Evolutionary conservation across 1,140 invertebrate genomes (phyloP).

Genomic region (Drosophila prosaltans): DNA sequence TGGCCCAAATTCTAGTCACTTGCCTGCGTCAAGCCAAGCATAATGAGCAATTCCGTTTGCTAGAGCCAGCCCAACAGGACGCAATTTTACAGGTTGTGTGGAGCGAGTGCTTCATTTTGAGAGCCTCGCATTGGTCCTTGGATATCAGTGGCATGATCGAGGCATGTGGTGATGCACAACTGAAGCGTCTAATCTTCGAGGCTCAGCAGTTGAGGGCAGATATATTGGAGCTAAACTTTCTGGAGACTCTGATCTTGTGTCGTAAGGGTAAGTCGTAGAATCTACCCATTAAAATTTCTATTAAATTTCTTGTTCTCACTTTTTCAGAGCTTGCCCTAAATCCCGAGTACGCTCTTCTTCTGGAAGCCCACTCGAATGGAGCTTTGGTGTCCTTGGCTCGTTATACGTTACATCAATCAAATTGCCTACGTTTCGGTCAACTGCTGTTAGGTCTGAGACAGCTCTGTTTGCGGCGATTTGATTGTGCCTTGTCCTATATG

Average conservation of each 20-base stretch:
- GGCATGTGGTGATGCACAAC: conserved; percentile 65
- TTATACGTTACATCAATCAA: conserved; percentile 72
- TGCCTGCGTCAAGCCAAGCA: conserved; percentile 84
- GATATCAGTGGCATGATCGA: conserved; percentile 83
- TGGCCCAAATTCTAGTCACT: conserved; percentile 85
- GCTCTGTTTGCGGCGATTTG: conserved; percentile 65
- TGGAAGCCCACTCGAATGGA: conserved; percentile 67
- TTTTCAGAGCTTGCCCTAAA: conserved; percentile 66
- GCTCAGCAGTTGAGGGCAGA: conserved; percentile 84
- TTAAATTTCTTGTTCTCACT: background rate
- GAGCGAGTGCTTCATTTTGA: conserved; percentile 85
- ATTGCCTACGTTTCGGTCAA: conserved; percentile 75
- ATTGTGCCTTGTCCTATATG: conserved; percentile 66
- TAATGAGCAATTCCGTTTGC: conserved; percentile 84
- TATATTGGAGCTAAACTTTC: conserved; percentile 85
- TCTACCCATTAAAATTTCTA: background rate
- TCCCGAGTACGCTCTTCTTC: conserved; percentile 54
- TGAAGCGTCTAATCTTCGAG: conserved; percentile 68
- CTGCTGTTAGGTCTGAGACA: conserved; percentile 71
- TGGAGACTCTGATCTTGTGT: conserved; percentile 87
- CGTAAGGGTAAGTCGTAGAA: conserved; percentile 84
- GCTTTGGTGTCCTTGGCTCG: conserved; percentile 71
- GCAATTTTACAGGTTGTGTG: conserved; percentile 85
- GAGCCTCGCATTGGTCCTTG: conserved; percentile 86
- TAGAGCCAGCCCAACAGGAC: conserved; percentile 84